Evolutionary conservation across 2,113 vertebrate genomes (phyloP).

Genomic region (Percopsis transmontana): DNA sequence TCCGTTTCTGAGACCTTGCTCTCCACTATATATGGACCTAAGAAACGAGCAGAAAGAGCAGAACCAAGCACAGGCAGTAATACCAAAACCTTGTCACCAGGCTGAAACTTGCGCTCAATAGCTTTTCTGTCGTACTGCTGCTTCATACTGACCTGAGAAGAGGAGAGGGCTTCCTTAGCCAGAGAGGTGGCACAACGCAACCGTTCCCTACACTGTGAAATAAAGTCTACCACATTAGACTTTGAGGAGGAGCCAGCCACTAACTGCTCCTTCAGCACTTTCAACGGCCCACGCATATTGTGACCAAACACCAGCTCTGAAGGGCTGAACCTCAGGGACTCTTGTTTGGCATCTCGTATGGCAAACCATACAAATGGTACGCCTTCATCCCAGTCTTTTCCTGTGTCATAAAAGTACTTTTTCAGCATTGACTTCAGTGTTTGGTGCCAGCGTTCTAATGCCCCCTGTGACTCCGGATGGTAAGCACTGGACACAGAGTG

Average conservation of each 20-base stretch:
- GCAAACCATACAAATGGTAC: not conserved
- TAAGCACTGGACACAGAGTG: not conserved
- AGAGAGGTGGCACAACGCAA: not conserved
- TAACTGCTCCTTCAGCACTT: slow-evolving; percentile 10
- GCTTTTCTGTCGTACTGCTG: not conserved
- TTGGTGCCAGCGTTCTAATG: slow-evolving; percentile 6
- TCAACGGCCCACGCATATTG: not conserved
- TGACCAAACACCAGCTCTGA: not conserved
- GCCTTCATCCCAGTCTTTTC: no score
- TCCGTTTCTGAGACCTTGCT: not conserved
- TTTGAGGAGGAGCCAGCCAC: not conserved
- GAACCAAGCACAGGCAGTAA: slow-evolving; percentile 2
- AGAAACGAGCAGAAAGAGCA: not conserved
- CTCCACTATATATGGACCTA: not conserved
- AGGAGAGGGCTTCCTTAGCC: not conserved
- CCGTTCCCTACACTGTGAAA: not conserved
- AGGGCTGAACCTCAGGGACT: not conserved
- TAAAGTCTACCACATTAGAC: slow-evolving; percentile 1
- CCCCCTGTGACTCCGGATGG: no score
- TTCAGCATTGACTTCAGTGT: not conserved
- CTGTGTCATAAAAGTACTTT: not conserved
- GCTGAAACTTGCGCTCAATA: not conserved
- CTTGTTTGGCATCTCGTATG: not conserved
- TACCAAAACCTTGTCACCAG: slow-evolving; percentile 4
- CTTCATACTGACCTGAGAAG: not conserved